phyloP scores from a whole-genome alignment of 2,888 invertebrate genomes.

The Scaptomyza caliginosa region DNA sequence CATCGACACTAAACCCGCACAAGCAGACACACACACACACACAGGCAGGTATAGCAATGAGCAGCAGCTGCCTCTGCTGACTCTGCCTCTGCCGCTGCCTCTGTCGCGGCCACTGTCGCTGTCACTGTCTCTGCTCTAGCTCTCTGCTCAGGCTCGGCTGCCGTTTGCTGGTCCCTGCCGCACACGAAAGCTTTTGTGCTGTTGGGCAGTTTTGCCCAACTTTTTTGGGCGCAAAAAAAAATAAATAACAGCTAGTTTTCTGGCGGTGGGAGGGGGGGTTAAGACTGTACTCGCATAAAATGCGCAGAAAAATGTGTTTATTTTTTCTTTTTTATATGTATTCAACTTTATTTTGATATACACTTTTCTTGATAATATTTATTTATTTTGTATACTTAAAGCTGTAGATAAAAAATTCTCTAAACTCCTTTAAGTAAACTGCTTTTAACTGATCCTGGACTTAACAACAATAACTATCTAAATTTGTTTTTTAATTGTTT shows the following conservation, averaged over 20 bases:
- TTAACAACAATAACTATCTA: too few relatives aligned
- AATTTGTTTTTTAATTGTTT: too few relatives aligned
- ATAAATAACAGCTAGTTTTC: neutral
- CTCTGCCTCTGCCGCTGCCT: conserved; percentile 1
- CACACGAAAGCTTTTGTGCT: conserved; percentile 55
- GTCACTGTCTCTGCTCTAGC: conserved; percentile 4
- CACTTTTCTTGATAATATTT: too few relatives aligned
- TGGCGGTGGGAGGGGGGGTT: too few relatives aligned
- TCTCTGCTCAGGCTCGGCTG: conserved; percentile 17
- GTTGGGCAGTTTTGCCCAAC: neutral
- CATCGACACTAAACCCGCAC: conserved; percentile 1
- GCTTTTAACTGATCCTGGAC: too few relatives aligned
- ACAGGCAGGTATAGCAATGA: conserved; percentile 22
- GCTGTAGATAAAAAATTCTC: too few relatives aligned
- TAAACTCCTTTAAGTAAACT: too few relatives aligned
- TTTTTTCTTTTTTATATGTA: too few relatives aligned
- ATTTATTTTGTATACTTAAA: too few relatives aligned
- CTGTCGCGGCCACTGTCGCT: neutral
- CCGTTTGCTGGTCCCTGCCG: conserved; percentile 26
- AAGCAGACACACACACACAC: conserved; percentile 26
- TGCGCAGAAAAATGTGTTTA: too few relatives aligned
- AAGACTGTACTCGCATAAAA: too few relatives aligned
- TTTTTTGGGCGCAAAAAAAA: neutral
- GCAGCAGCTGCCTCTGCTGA: conserved; percentile 37
- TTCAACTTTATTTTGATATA: too few relatives aligned